Percentiles rank a stretch among this genome's conserved stretches.
Conservation (phyloP, 2,888 invertebrate genomes). For the Rugalucina vietnamica region DNA sequence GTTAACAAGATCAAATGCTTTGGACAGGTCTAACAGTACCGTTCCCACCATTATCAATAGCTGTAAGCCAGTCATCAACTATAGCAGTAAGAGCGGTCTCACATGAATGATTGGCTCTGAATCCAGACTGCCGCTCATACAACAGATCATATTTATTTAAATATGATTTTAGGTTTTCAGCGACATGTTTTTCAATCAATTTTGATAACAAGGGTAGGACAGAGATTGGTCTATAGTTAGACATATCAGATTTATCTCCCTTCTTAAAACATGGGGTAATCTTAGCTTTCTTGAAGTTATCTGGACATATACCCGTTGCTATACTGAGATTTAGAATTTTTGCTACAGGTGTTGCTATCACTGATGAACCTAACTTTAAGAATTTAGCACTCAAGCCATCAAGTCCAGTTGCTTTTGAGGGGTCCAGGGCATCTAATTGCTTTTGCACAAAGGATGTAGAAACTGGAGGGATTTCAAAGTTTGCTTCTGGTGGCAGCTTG, state of each 20-base stretch:
- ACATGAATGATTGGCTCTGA: too few relatives aligned
- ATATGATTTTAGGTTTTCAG: constrained; percentile 10
- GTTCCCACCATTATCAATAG: too few relatives aligned
- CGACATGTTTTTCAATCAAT: not conserved
- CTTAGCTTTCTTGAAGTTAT: constrained; percentile 8
- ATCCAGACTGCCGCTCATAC: not conserved
- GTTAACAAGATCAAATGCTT: too few relatives aligned
- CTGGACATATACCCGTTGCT: constrained; percentile 11
- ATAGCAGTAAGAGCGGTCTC: too few relatives aligned
- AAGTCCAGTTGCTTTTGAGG: constrained; percentile 8
- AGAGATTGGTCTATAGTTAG: not conserved
- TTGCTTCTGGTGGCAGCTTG: not conserved
- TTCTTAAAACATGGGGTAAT: not conserved
- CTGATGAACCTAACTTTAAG: not conserved
- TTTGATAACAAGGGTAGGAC: not conserved
- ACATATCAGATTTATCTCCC: not conserved
- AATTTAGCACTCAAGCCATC: constrained; percentile 16
- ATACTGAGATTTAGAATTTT: constrained; percentile 14
- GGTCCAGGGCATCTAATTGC: not conserved
- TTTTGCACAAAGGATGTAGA: not conserved
- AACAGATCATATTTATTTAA: not conserved
- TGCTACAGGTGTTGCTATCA: constrained; percentile 1
- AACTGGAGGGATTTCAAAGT: not conserved
- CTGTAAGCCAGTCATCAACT: too few relatives aligned
- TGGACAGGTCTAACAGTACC: too few relatives aligned